Evolutionary conservation across 2,888 invertebrate species (phyloP), one percentile per base, ranked within the genome.

Genomic region (Eupeodes latifasciatus): DNA sequence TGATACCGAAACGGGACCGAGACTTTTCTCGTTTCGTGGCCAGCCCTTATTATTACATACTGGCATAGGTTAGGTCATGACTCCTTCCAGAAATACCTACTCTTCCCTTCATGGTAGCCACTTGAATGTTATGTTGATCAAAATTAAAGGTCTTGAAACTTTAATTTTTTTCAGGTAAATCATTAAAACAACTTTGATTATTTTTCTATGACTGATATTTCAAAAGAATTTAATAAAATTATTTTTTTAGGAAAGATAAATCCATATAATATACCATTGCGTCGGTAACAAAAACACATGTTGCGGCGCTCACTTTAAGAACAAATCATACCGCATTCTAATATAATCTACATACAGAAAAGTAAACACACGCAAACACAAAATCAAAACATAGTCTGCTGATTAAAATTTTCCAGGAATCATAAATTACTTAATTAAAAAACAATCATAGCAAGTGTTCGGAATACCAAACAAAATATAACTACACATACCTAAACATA

Each of bases 361-460:
- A n/a, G 9, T 40, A 40, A 9, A 40, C 9, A 40, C 9, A 7
- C 9, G 40, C 9, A 34, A 57, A 19, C 19, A 55, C 19, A 53
- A 59, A 14, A 34, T 5, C 36, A 16, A 53, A 53, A 51, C 51
- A 69, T 12, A 59, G 11, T 53, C 9, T 11, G 51, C 57, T 40
- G 49, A 72, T 78, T 69, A 49, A 74, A 81, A 44, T 78, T 44
- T 36, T 53, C 67, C 71, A 55, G 55, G 44, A 59, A 47, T 59
- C 72, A 72, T 72, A 72, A 72, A 72, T 72, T 59, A 72, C 57
- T 59, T 59, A 47, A 72, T 71, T 57, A 44, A 55, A 47, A 72
- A 59, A 72, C 44, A 59, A 59, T 47, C 64, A 72, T 59, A 59
- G 72, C 53, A 67, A 36, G 36, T 53, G 12, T 16, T 51, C 7